Evolutionary conservation across 2,113 vertebrate species (phyloP), one percentile per base, ranked within the genome.

Genomic region (Nannobrachium achirus): DNA sequence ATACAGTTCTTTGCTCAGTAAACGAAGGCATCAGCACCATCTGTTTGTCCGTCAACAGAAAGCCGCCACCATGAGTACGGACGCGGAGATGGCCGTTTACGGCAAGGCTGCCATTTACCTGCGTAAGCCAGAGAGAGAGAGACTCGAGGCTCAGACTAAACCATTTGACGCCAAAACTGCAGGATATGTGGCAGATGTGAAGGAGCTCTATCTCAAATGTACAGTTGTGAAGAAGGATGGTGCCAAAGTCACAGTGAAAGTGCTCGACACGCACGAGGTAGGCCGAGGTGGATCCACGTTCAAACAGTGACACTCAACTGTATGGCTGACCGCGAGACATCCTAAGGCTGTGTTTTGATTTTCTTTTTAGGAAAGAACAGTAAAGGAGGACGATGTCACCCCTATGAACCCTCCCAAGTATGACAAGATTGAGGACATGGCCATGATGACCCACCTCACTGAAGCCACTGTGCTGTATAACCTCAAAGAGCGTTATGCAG

Each of bases 351-450:
- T 33, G 25, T 33, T 33, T 5, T 33, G 25, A 5, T 33, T 33
- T 33, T 33, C 1, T 53, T 53, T 18, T 40, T 15, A 57, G 55
- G 55, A 57, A 13, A 57, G 7, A 7, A 57, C 55, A 0, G 55
- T 57, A 11, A 57, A 57, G 13, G 55, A 57, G 14, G 55, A n/a
- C 6, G 55, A 57, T 40, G 38, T 58, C 10, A 20, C 16, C 15
- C 57, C 57, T 10, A 93, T 93, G 92, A 94, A 94, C 41, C 93
- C 93, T 67, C 83, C 94, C 44, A 94, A 94, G 61, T 94, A 60
- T 0, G 92, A 94, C 19, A 94, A 95, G 81, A 92, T 94, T 0
- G 92, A 94, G 82, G 93, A 94, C 85, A 94, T 94, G 93, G 93
- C 92, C 76, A 95, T 95, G 93, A 92, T 94, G 93, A 94, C 94